These are phyloP conservation scores for Xestia rhomboidea DNA, from an alignment of 2,888 invertebrate species.

Conservation along the genomic window DNA sequence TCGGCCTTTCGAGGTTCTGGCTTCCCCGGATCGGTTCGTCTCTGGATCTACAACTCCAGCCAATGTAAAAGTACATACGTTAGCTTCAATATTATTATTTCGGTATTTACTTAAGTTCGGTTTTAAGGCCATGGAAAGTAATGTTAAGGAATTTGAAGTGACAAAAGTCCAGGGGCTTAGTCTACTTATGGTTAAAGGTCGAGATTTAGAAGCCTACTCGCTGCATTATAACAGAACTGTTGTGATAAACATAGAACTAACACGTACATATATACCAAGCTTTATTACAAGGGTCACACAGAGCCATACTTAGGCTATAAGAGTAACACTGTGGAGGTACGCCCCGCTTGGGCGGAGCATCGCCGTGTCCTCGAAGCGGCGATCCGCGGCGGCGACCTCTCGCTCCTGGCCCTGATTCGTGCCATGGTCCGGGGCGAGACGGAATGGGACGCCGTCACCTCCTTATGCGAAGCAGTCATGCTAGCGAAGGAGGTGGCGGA, in stretches of 20 bases:
- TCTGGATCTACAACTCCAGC: background rate
- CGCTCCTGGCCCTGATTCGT: too few relatives aligned
- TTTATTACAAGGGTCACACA: constrained; percentile 8
- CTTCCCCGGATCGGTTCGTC: too few relatives aligned
- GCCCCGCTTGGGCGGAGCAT: too few relatives aligned
- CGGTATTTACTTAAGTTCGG: background rate
- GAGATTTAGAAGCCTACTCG: constrained; percentile 23
- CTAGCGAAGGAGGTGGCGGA: too few relatives aligned
- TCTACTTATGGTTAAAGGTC: constrained; percentile 21
- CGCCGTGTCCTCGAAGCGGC: too few relatives aligned
- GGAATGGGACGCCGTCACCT: too few relatives aligned
- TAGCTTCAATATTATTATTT: background rate
- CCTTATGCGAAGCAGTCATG: too few relatives aligned
- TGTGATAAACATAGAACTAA: background rate
- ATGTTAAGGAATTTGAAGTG: constrained; percentile 3
- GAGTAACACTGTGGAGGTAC: too few relatives aligned
- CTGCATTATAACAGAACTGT: background rate
- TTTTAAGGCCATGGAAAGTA: background rate
- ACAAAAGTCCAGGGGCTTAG: constrained; percentile 2
- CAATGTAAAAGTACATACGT: background rate
- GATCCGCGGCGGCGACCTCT: too few relatives aligned
- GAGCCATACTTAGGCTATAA: too few relatives aligned
- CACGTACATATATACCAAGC: background rate
- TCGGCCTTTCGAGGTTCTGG: background rate
- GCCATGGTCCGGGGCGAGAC: too few relatives aligned